phyloP scores from a whole-genome alignment of 2,113 vertebrate species.

The Halcyon senegalensis region DNA sequence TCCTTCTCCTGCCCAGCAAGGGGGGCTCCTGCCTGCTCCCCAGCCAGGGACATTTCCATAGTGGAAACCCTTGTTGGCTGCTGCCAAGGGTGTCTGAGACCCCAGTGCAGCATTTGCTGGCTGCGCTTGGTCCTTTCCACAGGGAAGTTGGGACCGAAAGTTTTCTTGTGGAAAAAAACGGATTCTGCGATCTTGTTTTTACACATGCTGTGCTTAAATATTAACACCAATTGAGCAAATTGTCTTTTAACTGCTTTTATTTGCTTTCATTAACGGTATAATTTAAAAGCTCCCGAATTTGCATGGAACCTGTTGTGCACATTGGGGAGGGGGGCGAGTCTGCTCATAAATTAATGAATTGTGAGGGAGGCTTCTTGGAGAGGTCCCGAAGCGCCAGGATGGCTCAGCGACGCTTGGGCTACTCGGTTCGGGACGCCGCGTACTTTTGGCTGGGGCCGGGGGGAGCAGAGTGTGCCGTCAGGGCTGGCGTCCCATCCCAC shows the following conservation, averaged over 20 bases:
- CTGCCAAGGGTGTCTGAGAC: background rate
- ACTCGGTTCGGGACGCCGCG: constrained; percentile 4
- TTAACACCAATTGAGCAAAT: constrained; percentile 88
- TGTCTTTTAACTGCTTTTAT: constrained; percentile 88
- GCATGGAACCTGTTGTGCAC: constrained; percentile 82
- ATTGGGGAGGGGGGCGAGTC: background rate
- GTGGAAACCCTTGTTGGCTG: constrained; percentile 27
- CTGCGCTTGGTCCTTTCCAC: background rate
- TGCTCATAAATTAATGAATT: constrained; percentile 64
- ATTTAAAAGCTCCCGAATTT: constrained; percentile 86
- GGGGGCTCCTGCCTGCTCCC: background rate
- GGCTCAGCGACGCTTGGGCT: background rate
- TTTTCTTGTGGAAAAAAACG: constrained; percentile 43
- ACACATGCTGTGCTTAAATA: constrained; percentile 86
- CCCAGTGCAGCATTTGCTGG: fast-evolving
- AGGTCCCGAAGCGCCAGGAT: background rate
- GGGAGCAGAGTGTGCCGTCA: background rate
- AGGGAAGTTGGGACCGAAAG: background rate
- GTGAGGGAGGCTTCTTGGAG: constrained; percentile 45
- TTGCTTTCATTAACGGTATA: constrained; percentile 86
- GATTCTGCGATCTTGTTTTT: constrained; percentile 74
- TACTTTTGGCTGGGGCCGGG: constrained; percentile 54
- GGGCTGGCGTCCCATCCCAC: background rate
- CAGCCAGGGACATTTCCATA: constrained; percentile 10
- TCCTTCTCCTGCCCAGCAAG: constrained; percentile 43